These are phyloP conservation scores for Hartigia nigra DNA, from an alignment of 2,888 invertebrate species.

Conservation along the genomic window DNA sequence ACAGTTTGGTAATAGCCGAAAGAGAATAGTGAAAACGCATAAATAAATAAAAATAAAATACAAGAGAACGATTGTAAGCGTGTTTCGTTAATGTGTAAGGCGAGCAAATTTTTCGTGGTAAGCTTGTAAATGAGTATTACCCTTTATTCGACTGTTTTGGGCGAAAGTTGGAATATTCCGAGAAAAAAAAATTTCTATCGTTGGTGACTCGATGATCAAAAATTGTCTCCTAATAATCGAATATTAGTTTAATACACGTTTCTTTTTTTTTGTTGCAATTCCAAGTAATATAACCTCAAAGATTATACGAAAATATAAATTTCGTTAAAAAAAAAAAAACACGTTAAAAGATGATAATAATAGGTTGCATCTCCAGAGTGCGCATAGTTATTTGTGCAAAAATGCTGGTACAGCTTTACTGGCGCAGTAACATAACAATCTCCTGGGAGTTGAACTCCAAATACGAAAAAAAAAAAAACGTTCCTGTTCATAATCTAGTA, in stretches of 20 bases:
- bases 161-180: background rate
- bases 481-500: slow-evolving; percentile 29
- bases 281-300: background rate
- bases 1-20: background rate
- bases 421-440: slow-evolving; percentile 38
- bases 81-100: background rate
- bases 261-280: too few relatives aligned
- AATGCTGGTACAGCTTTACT: slow-evolving; percentile 30
- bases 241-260: background rate
- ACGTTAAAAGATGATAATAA: too few relatives aligned
- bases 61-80: background rate
- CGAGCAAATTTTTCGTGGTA: background rate
- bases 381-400: slow-evolving; percentile 19
- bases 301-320: background rate
- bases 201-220: too few relatives aligned
- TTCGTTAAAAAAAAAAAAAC: too few relatives aligned
- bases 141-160: background rate
- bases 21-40: background rate
- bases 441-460: slow-evolving; percentile 32
- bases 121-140: background rate
- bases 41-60: slow-evolving; percentile 1
- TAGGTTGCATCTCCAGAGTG: background rate
- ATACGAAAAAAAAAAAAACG: slow-evolving; percentile 16
- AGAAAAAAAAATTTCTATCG: background rate
- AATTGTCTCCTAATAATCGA: background rate